Evolutionary conservation across 2,888 invertebrate genomes (phyloP), one percentile per base, ranked within the genome.

Genomic region (Cataglyphis altisquamis): DNA sequence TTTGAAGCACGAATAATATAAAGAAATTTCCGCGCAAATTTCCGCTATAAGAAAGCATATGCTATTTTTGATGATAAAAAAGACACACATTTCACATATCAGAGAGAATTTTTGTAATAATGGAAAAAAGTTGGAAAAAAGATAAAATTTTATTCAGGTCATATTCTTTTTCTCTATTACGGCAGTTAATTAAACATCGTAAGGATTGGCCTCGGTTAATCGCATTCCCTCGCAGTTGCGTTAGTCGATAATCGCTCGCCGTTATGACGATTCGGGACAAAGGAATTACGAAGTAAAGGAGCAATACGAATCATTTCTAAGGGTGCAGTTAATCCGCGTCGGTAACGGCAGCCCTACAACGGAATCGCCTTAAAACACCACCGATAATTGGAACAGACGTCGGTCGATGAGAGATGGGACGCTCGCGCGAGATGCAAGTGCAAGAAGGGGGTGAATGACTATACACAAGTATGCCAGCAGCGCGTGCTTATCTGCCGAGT

Each of bases 291-390:
- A 60, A 36, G 78, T 80, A 48, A 72, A 45, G 84, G 21, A 68
- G 87, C 87, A 86, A 90, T 86, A 88, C 87, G 89, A 86, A 84
- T 88, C 90, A 90, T 90, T 92, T 87, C 75, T 89, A 88, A 84
- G 88, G 91, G 84, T 90, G 90, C 90, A 85, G 91, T 91, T 91
- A 93, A 93, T 94, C 92, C 92, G 92, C 93, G 93, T 93, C 92
- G 90, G 88, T 93, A 91, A 91, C 89, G 89, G 93, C 91, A 93
- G 90, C 93, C 93, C 75, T 92, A 93, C 88, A 90, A 91, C 81
- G 85, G 87, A 88, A 86, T 83, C 84, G 86, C 77, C 86, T 90
- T 88, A 84, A 89, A 80, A 85, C 85, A 84, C 84, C 77, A 82
- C 72, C 72, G 86, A 84, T 90, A 90, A 89, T 89, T 87, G 85